These are phyloP conservation scores for Eubasilissa regina DNA, from an alignment of 1,140 invertebrate genomes.

Conservation along the genomic window DNA sequence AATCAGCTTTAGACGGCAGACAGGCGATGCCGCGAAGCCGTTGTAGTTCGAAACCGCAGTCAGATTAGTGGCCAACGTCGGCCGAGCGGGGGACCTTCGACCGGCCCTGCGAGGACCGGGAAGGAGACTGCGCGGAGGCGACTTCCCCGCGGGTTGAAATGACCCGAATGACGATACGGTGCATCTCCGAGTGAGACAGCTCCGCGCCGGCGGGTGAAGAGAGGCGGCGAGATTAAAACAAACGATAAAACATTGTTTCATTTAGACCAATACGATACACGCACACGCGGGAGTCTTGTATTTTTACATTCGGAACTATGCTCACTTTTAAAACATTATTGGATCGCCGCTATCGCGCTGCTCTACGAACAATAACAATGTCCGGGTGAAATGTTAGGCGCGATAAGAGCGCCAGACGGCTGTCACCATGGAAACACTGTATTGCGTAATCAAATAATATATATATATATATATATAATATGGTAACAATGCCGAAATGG, in stretches of 20 bases:
- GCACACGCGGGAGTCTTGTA: no score
- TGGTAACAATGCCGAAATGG: no score
- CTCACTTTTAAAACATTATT: no score
- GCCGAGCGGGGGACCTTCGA: not conserved
- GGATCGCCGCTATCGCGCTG: not conserved
- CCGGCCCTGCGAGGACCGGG: not conserved
- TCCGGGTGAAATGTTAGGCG: conserved; percentile 18
- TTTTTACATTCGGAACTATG: no score
- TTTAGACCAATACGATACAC: no score
- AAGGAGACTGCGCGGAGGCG: not conserved
- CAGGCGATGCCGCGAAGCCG: conserved; percentile 7
- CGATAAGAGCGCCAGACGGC: conserved; percentile 36
- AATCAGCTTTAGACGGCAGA: conserved; percentile 1
- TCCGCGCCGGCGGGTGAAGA: not conserved
- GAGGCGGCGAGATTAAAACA: not conserved
- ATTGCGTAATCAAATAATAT: not conserved
- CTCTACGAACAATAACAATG: not conserved
- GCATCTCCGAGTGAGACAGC: no score
- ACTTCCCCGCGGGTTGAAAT: no score
- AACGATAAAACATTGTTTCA: not conserved
- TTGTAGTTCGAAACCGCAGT: not conserved
- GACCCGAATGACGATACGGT: no score
- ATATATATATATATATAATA: no score
- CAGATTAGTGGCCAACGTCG: no score
- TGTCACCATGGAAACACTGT: conserved; percentile 3